Evolutionary conservation across 2,113 vertebrate genomes (phyloP), one percentile per base, ranked within the genome.

Genomic region (Pluvialis apricaria): DNA sequence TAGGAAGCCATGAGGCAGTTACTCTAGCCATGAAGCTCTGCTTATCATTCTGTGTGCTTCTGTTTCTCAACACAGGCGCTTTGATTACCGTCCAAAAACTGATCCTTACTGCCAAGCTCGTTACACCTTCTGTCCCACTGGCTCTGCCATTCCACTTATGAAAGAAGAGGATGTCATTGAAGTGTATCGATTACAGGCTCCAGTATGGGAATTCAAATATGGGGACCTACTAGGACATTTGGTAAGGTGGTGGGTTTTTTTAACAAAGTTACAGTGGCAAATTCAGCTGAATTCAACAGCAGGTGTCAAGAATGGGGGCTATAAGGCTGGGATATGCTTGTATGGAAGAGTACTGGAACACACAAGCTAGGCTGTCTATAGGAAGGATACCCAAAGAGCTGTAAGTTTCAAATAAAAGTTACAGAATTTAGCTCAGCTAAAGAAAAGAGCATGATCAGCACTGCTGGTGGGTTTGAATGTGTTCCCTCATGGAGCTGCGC

Each of bases 121-220:
- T 28, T 99, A 99, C 62, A 99, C 99, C 3, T 99, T 99, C 98
- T 99, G 99, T 62, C 99, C 99, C 52, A 98, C 98, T 20, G 99
- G 99, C 69, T 98, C 99, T 86, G 82, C 96, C 6, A 97, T 99
- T 28, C 99, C 99, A 2, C 26, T 96, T 61, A 97, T 99, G 98
- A 98, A 96, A n/a, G 97, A 98, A 82, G 96, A 97, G 2, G 99
- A 99, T 47, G 64, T 98, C 55, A 97, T 99, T 91, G 99, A 99
- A 28, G 99, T 99, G 36, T 99, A 99, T 90, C 97, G 99, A 57
- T 96, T 99, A 58, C 99, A 99, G 96, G 97, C 99, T 29, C 99
- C 99, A 15, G 99, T 99, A 8, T 99, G 99, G 99, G 99, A 99
- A 93, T 99, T 99, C 97, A 99, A 99, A 94, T 99, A 99, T 8